These are phyloP conservation scores for Sebastes melanostomus DNA, from an alignment of 2,797 vertebrate species.

Conservation along the genomic window DNA sequence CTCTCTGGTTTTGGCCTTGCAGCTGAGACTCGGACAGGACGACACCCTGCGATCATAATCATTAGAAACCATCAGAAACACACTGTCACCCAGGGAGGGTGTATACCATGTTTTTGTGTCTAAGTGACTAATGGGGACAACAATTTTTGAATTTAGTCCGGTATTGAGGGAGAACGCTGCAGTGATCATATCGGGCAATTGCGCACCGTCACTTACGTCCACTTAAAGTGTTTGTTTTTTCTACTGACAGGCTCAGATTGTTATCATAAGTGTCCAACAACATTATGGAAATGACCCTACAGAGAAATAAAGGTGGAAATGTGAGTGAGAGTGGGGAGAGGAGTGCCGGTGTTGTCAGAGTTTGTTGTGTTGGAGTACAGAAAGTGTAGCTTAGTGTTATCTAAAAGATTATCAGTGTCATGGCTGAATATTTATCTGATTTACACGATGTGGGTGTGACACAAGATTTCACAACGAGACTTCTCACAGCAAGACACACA, in stretches of 20 bases:
- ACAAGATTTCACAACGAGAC: not conserved
- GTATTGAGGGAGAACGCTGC: not conserved
- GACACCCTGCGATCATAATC: slow-evolving; percentile 39
- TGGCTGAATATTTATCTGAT: too few species aligned
- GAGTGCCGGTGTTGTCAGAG: too few species aligned
- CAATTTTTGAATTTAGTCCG: not conserved
- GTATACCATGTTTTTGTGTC: not conserved
- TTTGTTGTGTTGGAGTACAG: not conserved
- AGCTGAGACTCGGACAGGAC: slow-evolving; percentile 36
- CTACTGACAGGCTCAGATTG: not conserved
- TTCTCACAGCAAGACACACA: too few species aligned
- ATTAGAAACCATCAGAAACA: slow-evolving; percentile 16
- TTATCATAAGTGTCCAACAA: too few species aligned
- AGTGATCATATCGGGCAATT: not conserved
- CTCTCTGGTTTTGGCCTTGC: slow-evolving; percentile 47
- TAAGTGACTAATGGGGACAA: not conserved
- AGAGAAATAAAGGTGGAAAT: not conserved
- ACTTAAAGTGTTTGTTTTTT: not conserved
- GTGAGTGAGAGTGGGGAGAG: not conserved
- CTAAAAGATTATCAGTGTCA: too few species aligned
- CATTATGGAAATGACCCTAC: too few species aligned
- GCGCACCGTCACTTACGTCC: not conserved
- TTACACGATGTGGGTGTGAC: not conserved
- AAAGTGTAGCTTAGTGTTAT: not conserved
- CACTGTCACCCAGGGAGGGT: not conserved